These are phyloP conservation scores for Papilio polyxenes DNA, from an alignment of 1,140 invertebrate genomes.

Conservation along the genomic window DNA sequence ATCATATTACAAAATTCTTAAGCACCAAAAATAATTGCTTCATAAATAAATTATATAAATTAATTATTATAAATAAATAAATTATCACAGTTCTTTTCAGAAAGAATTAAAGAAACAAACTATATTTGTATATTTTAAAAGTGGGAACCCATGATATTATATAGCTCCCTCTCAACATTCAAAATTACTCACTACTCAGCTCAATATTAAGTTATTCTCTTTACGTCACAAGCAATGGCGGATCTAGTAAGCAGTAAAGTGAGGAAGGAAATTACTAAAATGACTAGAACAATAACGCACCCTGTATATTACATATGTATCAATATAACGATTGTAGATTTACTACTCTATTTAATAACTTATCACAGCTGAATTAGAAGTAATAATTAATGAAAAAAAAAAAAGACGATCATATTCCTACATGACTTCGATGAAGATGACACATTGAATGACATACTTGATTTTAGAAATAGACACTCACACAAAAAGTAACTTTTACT, in stretches of 20 bases:
- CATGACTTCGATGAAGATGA: too few species aligned
- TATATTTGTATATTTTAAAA: background rate
- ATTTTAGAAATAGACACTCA: too few species aligned
- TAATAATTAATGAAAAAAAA: too few species aligned
- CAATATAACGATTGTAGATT: too few species aligned
- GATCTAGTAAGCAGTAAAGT: background rate
- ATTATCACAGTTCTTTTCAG: background rate
- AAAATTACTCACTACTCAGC: background rate
- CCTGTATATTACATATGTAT: too few species aligned
- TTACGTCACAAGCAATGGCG: background rate
- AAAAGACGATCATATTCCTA: too few species aligned
- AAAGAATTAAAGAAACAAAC: background rate
- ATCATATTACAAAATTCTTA: too few species aligned
- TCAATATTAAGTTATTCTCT: background rate
- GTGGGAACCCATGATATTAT: background rate
- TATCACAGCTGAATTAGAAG: too few species aligned
- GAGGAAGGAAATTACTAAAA: background rate
- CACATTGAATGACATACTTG: too few species aligned
- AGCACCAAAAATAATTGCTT: background rate
- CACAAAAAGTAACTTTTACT: too few species aligned
- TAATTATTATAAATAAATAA: too few species aligned
- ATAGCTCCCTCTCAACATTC: background rate
- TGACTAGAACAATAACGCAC: background rate
- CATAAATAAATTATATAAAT: background rate
- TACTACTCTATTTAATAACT: too few species aligned